phyloP scores from a whole-genome alignment of 2,113 vertebrate genomes.

The Scomber scombrus region DNA sequence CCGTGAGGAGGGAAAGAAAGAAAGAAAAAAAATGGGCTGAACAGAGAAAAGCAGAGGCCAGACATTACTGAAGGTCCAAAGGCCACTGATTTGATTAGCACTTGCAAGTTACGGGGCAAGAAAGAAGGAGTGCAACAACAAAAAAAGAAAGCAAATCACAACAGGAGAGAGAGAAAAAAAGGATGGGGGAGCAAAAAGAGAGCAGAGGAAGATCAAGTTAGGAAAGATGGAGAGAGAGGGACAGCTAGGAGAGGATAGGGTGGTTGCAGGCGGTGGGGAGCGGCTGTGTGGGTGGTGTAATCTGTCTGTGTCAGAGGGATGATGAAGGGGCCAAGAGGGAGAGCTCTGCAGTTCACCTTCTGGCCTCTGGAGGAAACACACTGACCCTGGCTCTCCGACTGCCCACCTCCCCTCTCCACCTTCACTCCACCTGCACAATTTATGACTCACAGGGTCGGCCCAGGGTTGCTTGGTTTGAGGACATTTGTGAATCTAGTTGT shows the following conservation, averaged over 20 bases:
- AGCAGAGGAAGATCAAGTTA: conserved; percentile 66
- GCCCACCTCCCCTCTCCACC: conserved; percentile 50
- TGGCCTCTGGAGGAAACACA: conserved; percentile 82
- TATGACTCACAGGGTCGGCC: conserved; percentile 65
- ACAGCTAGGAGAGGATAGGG: conserved; percentile 38
- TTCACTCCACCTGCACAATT: conserved; percentile 74
- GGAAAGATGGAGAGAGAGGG: conserved; percentile 39
- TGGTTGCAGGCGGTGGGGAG: conserved; percentile 41
- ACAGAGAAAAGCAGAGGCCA: conserved; percentile 42
- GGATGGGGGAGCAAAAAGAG: conserved; percentile 6
- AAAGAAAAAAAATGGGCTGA: conserved; percentile 31
- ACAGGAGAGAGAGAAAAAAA: conserved; percentile 7
- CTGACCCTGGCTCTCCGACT: conserved; percentile 75
- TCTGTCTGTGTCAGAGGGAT: conserved; percentile 82
- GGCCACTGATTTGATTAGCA: conserved; percentile 75
- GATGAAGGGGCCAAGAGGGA: conserved; percentile 81
- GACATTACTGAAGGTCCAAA: conserved; percentile 56
- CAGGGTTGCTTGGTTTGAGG: conserved; percentile 70
- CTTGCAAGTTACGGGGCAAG: conserved; percentile 31
- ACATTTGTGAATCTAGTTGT: conserved; percentile 46
- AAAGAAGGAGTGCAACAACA: neutral
- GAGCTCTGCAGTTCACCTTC: conserved; percentile 81
- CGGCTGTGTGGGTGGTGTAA: conserved; percentile 67
- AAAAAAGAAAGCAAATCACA: conserved; percentile 54
- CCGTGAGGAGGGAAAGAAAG: conserved; percentile 22